Percentiles rank a stretch among this genome's conserved stretches.
These are phyloP conservation scores for Athene noctua DNA, from an alignment of 2,113 vertebrate species.

Conservation along the genomic window DNA sequence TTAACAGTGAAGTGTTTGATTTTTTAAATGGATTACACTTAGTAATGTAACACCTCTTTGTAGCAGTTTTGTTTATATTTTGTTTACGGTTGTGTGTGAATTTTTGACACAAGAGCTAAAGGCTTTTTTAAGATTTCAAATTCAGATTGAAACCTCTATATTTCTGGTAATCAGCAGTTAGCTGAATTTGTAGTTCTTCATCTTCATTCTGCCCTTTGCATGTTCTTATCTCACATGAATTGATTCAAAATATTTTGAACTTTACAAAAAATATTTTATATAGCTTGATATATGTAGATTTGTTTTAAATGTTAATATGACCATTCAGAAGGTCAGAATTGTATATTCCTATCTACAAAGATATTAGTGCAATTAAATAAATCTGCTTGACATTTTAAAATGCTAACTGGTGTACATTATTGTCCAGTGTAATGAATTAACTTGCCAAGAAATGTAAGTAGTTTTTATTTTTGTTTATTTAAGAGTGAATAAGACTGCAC, in stretches of 20 bases:
- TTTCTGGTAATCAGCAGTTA: background rate
- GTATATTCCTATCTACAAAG: background rate
- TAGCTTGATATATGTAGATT: background rate
- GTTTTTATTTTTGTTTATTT: slow-evolving; percentile 39
- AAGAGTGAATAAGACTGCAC: background rate
- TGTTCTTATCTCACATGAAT: background rate
- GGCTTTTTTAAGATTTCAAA: background rate
- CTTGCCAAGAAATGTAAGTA: background rate
- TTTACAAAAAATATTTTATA: slow-evolving; percentile 9
- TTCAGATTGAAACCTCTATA: background rate
- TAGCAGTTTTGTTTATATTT: background rate
- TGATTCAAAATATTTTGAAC: slow-evolving; percentile 13
- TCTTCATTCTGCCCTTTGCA: background rate
- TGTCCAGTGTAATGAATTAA: slow-evolving; percentile 39
- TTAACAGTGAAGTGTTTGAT: background rate
- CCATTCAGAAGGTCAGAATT: slow-evolving; percentile 51
- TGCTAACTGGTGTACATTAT: slow-evolving; percentile 19
- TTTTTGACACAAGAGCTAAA: background rate
- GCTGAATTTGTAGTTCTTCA: background rate
- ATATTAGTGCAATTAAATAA: slow-evolving; percentile 41
- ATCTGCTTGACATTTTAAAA: slow-evolving; percentile 68
- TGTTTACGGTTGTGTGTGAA: background rate
- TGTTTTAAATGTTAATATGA: slow-evolving; percentile 51
- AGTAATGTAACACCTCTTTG: background rate
- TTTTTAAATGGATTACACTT: background rate